Percentiles rank a stretch among this genome's conserved stretches.
Evolutionary conservation across 2,113 vertebrate genomes (phyloP).

Genomic region (Donacobius atricapilla): DNA sequence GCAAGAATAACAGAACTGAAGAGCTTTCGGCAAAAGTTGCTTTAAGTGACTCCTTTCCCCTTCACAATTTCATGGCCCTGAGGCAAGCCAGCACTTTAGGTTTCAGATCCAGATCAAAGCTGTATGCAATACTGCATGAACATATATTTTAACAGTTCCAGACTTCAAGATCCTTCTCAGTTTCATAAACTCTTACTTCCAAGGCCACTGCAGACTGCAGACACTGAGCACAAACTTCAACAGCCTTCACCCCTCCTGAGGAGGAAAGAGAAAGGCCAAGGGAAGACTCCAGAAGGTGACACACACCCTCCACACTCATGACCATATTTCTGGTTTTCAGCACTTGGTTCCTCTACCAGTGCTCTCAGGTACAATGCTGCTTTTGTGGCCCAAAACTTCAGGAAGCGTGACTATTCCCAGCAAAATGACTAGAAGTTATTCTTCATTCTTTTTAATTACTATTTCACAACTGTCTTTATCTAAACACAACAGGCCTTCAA

Average conservation of each 20-base stretch:
- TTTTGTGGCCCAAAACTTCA: background rate
- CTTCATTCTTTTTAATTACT: background rate
- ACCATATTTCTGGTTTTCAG: background rate
- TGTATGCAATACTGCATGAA: background rate
- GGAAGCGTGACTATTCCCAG: background rate
- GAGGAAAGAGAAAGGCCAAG: background rate
- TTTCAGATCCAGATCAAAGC: background rate
- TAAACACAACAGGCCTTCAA: background rate
- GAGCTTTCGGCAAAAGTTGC: background rate
- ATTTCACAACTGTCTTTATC: background rate
- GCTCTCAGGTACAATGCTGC: background rate
- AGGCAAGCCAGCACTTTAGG: background rate
- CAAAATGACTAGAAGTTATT: background rate
- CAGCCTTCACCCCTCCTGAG: background rate
- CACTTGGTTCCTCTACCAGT: background rate
- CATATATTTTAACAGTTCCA: background rate
- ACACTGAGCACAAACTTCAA: background rate
- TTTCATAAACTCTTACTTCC: background rate
- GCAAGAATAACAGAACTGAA: background rate
- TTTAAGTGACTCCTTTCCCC: background rate
- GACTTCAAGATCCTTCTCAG: background rate
- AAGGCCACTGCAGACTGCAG: background rate
- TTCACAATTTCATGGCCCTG: background rate
- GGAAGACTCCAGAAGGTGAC: background rate
- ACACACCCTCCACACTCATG: rapidly evolving